Conservation (phyloP, 2,797 vertebrate genomes). For the Helostoma temminkii region DNA sequence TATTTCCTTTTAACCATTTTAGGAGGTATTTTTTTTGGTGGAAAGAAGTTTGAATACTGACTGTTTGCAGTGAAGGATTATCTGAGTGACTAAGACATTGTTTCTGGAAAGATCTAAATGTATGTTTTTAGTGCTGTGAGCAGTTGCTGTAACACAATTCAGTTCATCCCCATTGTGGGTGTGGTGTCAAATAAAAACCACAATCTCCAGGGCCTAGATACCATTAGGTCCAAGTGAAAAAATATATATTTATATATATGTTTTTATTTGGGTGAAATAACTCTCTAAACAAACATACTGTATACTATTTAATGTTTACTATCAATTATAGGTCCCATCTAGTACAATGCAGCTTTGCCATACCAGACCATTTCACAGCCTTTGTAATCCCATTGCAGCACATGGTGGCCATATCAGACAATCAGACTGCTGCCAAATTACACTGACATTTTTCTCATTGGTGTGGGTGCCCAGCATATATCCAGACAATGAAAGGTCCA, state of each 20-base stretch:
- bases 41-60: background rate
- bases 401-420: slow-evolving; percentile 14
- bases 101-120: background rate
- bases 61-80: background rate
- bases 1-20: too few species aligned
- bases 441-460: slow-evolving; percentile 15
- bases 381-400: slow-evolving; percentile 1
- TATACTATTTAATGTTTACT: background rate
- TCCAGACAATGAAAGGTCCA: slow-evolving; percentile 43
- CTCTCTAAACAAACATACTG: too few species aligned
- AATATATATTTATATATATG: too few species aligned
- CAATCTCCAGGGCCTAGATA: background rate
- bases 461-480: slow-evolving; percentile 22
- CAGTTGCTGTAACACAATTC: background rate
- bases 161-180: background rate
- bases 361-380: slow-evolving; percentile 11
- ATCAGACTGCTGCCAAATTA: slow-evolving; percentile 22
- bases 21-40: background rate
- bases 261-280: too few species aligned
- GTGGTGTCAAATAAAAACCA: background rate
- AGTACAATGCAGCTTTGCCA: background rate
- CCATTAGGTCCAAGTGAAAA: too few species aligned
- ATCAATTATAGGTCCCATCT: background rate
- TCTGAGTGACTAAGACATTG: background rate
- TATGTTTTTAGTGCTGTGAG: background rate